Percentiles rank a stretch among this genome's conserved stretches.
phyloP scores from a whole-genome alignment of 2,888 invertebrate species.

The Rotaria socialis region DNA sequence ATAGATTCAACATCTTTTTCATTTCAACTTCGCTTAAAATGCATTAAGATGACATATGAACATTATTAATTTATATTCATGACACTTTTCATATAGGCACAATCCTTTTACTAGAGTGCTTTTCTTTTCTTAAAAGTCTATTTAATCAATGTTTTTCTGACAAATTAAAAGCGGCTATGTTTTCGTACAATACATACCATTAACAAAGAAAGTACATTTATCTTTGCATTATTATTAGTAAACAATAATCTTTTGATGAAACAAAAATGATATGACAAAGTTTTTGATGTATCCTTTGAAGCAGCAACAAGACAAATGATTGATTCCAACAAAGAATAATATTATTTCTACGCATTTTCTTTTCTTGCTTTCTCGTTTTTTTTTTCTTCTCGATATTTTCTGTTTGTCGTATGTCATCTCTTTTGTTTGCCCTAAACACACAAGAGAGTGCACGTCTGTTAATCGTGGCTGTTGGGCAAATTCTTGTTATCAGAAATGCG shows the following conservation, averaged over 20 bases:
- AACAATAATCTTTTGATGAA: not conserved
- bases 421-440: conserved; percentile 9
- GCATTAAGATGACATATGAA: not conserved
- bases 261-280: not conserved
- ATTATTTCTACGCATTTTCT: not conserved
- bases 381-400: not conserved
- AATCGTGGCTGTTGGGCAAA: not conserved
- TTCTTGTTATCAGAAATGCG: not conserved
- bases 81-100: not conserved
- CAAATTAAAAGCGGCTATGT: not conserved
- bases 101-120: not conserved
- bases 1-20: not conserved
- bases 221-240: not conserved
- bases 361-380: not conserved
- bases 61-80: not conserved
- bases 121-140: not conserved
- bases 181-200: not conserved
- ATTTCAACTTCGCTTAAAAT: not conserved
- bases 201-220: not conserved
- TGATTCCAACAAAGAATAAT: not conserved
- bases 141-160: not conserved
- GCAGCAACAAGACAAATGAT: not conserved
- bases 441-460: not conserved
- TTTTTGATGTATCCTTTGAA: not conserved
- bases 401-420: conserved; percentile 17